These are phyloP conservation scores for Actinopyga echinites DNA, from an alignment of 53 echinoderm and acorn worm species.

Conservation along the genomic window DNA sequence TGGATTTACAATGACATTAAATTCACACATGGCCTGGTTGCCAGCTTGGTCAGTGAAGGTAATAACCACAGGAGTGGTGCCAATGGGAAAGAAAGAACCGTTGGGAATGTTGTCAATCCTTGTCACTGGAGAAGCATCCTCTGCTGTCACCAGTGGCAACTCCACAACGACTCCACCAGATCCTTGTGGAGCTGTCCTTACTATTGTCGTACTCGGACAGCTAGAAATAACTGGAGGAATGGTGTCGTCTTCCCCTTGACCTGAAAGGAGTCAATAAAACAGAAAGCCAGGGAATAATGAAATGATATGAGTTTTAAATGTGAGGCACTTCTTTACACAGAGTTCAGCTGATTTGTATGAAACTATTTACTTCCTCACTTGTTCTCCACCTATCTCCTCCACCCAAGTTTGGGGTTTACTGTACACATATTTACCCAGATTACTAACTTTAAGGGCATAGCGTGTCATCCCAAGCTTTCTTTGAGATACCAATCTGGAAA, in stretches of 20 bases:
- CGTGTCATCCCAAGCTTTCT: too few relatives aligned
- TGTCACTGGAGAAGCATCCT: conserved; percentile 4
- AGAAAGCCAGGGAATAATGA: too few relatives aligned
- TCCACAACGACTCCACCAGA: neutral
- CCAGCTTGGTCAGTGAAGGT: conserved; percentile 8
- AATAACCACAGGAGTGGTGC: neutral
- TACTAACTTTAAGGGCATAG: too few relatives aligned
- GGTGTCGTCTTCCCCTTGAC: neutral
- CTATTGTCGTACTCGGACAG: neutral
- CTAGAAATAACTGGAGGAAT: conserved; percentile 1
- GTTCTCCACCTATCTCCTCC: too few relatives aligned
- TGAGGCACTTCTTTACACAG: too few relatives aligned
- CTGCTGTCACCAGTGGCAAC: neutral
- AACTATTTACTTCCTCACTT: too few relatives aligned
- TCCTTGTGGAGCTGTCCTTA: neutral
- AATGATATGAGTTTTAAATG: too few relatives aligned
- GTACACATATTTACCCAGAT: too few relatives aligned
- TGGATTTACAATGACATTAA: neutral
- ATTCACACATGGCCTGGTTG: neutral
- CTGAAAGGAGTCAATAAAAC: neutral
- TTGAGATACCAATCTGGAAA: too few relatives aligned
- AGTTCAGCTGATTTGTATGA: too few relatives aligned
- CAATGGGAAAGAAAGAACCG: neutral
- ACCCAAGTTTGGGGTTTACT: too few relatives aligned
- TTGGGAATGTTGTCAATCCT: neutral